phyloP scores from a whole-genome alignment of 1,140 invertebrate species.

The Acromyrmex charruanus region DNA sequence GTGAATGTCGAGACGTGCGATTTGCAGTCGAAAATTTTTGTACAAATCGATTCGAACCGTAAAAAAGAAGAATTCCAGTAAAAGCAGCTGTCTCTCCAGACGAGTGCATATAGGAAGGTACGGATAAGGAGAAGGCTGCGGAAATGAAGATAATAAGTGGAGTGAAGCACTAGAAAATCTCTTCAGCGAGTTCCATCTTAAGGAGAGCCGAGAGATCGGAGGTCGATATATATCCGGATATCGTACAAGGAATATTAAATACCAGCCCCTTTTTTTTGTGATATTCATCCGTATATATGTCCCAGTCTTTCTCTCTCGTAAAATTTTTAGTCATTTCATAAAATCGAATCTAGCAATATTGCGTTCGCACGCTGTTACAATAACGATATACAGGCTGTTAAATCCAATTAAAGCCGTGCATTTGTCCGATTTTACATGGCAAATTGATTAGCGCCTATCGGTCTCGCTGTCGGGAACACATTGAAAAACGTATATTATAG shows the following conservation, averaged over 20 bases:
- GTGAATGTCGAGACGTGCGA: not conserved
- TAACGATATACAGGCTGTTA: conserved; percentile 24
- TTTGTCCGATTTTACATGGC: conserved; percentile 13
- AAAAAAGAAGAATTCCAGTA: not conserved
- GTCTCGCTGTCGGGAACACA: conserved; percentile 2
- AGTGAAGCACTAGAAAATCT: conserved; percentile 42
- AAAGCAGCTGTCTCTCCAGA: not conserved
- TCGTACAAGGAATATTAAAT: conserved; percentile 53
- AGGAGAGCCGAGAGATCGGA: conserved; percentile 22
- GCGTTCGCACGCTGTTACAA: not conserved
- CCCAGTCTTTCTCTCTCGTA: not conserved
- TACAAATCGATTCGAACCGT: not conserved
- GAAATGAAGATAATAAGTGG: conserved; percentile 62
- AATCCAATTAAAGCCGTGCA: conserved; percentile 40
- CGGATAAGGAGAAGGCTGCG: conserved; percentile 37
- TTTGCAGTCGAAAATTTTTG: not conserved
- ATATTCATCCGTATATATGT: conserved; percentile 16
- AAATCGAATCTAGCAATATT: conserved; percentile 32
- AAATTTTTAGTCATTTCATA: not conserved
- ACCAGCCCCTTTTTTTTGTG: not conserved
- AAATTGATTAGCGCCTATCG: conserved; percentile 36
- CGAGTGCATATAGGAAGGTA: conserved; percentile 47
- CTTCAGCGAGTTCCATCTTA: conserved; percentile 26
- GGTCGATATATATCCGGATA: conserved; percentile 37
- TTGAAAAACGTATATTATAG: not conserved